Percentiles rank a stretch among this genome's conserved stretches.
Evolutionary conservation across 2,888 invertebrate genomes (phyloP).

Genomic region (Drosophila trichaetosa): DNA sequence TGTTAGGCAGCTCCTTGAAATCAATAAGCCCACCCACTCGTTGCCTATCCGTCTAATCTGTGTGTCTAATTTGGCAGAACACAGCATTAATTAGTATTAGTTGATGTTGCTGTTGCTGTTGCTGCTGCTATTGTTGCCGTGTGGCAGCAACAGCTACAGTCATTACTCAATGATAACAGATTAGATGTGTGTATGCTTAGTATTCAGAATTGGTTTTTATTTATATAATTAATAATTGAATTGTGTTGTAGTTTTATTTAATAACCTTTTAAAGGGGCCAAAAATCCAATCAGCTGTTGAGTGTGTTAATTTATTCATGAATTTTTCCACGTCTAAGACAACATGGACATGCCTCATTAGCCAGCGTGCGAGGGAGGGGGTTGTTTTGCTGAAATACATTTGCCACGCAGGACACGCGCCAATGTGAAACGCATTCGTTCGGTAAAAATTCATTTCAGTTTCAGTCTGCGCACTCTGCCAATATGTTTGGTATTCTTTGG

Average conservation of each 20-base stretch:
- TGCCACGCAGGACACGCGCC: slow-evolving; percentile 53
- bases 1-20: not conserved
- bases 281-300: slow-evolving; percentile 69
- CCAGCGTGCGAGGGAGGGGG: not conserved
- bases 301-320: slow-evolving; percentile 73
- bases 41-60: slow-evolving; percentile 51
- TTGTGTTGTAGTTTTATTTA: slow-evolving; percentile 39
- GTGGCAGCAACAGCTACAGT: slow-evolving; percentile 18
- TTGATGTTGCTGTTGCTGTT: too few species aligned
- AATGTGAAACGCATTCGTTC: slow-evolving; percentile 21
- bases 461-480: slow-evolving; percentile 16
- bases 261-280: slow-evolving; percentile 42
- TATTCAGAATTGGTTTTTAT: slow-evolving; percentile 8
- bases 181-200: slow-evolving; percentile 2
- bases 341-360: slow-evolving; percentile 39
- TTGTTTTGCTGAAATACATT: slow-evolving; percentile 15
- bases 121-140: not conserved
- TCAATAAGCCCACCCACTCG: slow-evolving; percentile 5
- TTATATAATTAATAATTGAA: slow-evolving; percentile 65
- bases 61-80: slow-evolving; percentile 57
- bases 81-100: slow-evolving; percentile 57
- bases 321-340: slow-evolving; percentile 21
- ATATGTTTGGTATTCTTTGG: slow-evolving; percentile 26
- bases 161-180: slow-evolving; percentile 40
- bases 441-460: slow-evolving; percentile 22